Evolutionary conservation across 1,140 invertebrate genomes (phyloP).

Genomic region (Microplitis demolitor): DNA sequence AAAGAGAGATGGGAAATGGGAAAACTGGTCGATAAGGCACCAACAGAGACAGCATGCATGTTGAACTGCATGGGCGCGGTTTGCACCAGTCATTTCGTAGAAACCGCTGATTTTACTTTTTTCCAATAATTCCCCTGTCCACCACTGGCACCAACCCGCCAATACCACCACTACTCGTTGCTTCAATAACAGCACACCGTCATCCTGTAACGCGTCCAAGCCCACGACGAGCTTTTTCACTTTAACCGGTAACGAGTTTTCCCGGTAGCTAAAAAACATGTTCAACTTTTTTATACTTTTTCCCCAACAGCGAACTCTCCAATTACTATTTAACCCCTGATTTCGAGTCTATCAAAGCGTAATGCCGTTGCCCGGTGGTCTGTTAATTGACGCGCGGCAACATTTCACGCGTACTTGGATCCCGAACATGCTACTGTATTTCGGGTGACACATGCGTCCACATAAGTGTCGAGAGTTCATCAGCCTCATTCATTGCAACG

Average conservation of each 20-base stretch:
- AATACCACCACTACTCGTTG: background rate
- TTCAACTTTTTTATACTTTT: background rate
- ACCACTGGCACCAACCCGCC: background rate
- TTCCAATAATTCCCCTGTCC: conserved; percentile 15
- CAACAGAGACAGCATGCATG: conserved; percentile 7
- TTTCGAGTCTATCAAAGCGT: too few relatives aligned
- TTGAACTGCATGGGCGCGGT: conserved; percentile 17
- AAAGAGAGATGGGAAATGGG: background rate
- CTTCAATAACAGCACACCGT: background rate
- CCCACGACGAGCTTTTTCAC: conserved; percentile 8
- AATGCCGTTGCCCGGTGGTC: too few relatives aligned
- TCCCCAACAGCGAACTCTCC: background rate
- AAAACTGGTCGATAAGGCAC: conserved; percentile 25
- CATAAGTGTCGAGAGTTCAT: too few relatives aligned
- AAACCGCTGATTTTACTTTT: conserved; percentile 27
- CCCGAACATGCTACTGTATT: too few relatives aligned
- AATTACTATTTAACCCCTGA: background rate
- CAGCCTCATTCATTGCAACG: too few relatives aligned
- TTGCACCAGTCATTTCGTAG: conserved; percentile 22
- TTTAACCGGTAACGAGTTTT: conserved; percentile 17
- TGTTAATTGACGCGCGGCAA: too few relatives aligned
- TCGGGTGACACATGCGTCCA: too few relatives aligned
- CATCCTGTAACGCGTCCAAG: background rate
- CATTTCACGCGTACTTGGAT: too few relatives aligned
- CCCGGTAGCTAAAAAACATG: background rate